Evolutionary conservation across 1,140 invertebrate genomes (phyloP), one percentile per base, ranked within the genome.

Genomic region (Vanessa tameamea): DNA sequence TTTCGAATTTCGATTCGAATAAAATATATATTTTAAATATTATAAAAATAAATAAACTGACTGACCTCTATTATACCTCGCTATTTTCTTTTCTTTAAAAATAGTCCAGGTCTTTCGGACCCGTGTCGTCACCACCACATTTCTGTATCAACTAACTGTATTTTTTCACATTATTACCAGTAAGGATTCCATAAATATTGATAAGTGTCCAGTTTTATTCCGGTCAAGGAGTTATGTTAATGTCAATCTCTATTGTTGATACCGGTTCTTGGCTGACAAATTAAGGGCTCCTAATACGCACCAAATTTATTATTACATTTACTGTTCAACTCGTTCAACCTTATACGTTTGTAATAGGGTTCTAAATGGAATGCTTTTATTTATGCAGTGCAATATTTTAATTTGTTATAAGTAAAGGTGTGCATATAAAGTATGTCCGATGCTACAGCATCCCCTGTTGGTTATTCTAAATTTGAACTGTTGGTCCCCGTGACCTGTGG

Each of bases 181-280:
- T 77, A 75, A 80, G 70, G 65, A 79, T 81, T 85, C 80, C 76
- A 92, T 91, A 90, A 89, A 91, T 91, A 92, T 92, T 91, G 83
- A 91, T 92, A 87, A 87, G 84, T 86, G 80, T 82, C 85, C 84
- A 80, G 85, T 87, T 82, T 78, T 78, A 79, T 73, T 84, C 87
- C 82, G 87, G 90, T 91, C 89, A 92, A 92, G 90, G 89, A 92
- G 88, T 89, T 92, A 92, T 92, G 89, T 81, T 90, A 92, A 91
- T 90, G 83, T 76, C 69, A 81, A 79, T 76, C 73, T 79, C 77
- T 81, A 89, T 92, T 90, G 87, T 90, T 66, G 73, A 55, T 86
- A 90, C 90, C 84, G 85, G 90, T 90, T 89, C 75, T 80, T 76
- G 76, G 70, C 71, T 71, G 75, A 83, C 81, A 88, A 89, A 87